Evolutionary conservation across 1,140 invertebrate species (phyloP), one percentile per base, ranked within the genome.

Genomic region (Acromyrmex charruanus): DNA sequence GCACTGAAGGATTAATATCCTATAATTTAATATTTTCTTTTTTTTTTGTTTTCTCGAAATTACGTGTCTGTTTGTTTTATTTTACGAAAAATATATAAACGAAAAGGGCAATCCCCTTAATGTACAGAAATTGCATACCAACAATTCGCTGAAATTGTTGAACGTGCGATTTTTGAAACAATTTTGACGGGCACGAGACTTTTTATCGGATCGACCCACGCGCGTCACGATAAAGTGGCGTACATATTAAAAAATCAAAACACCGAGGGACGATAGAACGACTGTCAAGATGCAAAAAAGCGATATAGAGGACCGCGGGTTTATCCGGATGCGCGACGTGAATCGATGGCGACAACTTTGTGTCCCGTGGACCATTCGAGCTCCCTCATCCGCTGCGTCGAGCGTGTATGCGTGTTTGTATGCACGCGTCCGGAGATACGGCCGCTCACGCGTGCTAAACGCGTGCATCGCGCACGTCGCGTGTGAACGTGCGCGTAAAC

Each of bases 401-500:
- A 9, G 25, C 49, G n/a, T 3, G 14, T 14, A 4, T 35, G n/a
- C 49, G 79, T 77, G 58, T 53, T 14, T 25, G 86, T 51, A 74
- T 69, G 77, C 28, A 44, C 7, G 21, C 16, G 58, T 63, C 16
- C 58, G 59, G 69, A 77, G 71, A 68, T 51, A 68, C 51, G 87
- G 39, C 28, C 75, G 69, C 65, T 89, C 86, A 77, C 44, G 87
- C 88, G 66, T 89, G 58, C 85, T 80, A 84, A 79, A 87, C 72
- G 77, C 69, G 81, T 18, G 28, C 72, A 63, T 75, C 72, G 71
- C 58, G 53, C 75, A 35, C 61, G 51, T 82, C 53, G 81, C 82
- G 86, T 55, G 81, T 65, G 86, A 72, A 59, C 31, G 86, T 82
- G 79, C 72, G 77, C 74, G 87, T 87, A 88, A 90, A 89, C 80